phyloP scores from a whole-genome alignment of 1,140 invertebrate genomes.

The Meloidogyne floridensis region DNA sequence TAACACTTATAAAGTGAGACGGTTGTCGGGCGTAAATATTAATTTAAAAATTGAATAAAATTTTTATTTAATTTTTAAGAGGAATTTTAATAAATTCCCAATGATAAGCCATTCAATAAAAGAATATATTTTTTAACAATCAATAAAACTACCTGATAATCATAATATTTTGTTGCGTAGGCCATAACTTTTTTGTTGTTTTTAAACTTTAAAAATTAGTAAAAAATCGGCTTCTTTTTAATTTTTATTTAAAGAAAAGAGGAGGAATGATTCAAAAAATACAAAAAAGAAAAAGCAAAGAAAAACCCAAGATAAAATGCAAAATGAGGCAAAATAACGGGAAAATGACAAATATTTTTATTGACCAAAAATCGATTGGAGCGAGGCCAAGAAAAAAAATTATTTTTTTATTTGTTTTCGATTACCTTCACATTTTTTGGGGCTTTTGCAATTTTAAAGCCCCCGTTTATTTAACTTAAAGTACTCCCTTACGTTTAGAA shows the following conservation, averaged over 20 bases:
- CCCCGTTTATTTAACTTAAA: background rate
- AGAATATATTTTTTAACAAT: no score
- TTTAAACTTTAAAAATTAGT: background rate
- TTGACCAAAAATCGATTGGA: conserved; percentile 29
- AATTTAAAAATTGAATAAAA: no score
- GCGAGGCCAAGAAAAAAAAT: conserved; percentile 18
- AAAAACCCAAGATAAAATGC: background rate
- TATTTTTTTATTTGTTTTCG: conserved; percentile 4
- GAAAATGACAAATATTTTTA: background rate
- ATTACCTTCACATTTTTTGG: conserved; percentile 1
- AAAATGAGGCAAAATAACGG: background rate
- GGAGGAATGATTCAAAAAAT: background rate
- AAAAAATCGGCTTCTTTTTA: background rate
- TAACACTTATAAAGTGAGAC: no score
- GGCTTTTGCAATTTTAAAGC: conserved; percentile 7
- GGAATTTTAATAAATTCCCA: no score
- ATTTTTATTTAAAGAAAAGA: background rate
- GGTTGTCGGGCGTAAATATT: no score
- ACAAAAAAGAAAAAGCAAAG: background rate
- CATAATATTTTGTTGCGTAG: conserved; percentile 40
- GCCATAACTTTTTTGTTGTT: conserved; percentile 23
- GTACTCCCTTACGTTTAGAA: background rate
- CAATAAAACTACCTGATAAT: conserved; percentile 36
- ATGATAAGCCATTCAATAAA: no score
- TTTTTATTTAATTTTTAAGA: no score